Percentiles rank a stretch among this genome's conserved stretches.
Evolutionary conservation across 1,140 invertebrate species (phyloP).

Genomic region (Aradophagus sp.): DNA sequence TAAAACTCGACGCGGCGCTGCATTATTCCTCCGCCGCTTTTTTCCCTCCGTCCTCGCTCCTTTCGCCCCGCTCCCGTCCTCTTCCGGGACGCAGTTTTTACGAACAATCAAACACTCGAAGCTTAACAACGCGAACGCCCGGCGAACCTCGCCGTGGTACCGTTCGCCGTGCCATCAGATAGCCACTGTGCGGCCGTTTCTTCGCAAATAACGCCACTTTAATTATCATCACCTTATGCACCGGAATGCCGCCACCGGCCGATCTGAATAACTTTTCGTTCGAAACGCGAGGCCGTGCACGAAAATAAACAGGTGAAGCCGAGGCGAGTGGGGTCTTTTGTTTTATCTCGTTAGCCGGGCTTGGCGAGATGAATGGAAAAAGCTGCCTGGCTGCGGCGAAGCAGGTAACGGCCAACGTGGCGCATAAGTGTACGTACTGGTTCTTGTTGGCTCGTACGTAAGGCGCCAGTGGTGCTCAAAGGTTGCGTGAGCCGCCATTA

Average conservation of each 20-base stretch:
- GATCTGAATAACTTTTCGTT: conserved; percentile 33
- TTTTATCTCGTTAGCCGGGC: conserved; percentile 47
- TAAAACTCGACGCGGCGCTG: background rate
- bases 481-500: conserved; percentile 19
- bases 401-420: conserved; percentile 31
- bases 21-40: conserved; percentile 1
- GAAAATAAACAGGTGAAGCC: conserved; percentile 50
- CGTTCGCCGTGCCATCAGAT: conserved; percentile 30
- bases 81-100: background rate
- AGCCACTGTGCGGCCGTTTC: conserved; percentile 9
- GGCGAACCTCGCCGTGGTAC: conserved; percentile 6
- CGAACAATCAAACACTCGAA: conserved; percentile 9
- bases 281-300: conserved; percentile 1
- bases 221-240: conserved; percentile 33
- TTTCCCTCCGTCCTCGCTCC: background rate
- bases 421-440: conserved; percentile 21
- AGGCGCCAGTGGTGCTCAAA: conserved; percentile 35
- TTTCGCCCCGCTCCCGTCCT: background rate
- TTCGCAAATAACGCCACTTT: conserved; percentile 28
- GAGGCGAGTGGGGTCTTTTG: conserved; percentile 41
- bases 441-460: conserved; percentile 35
- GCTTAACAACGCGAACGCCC: conserved; percentile 9
- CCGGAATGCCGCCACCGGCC: conserved; percentile 13
- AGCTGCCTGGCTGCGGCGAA: conserved; percentile 28
- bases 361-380: conserved; percentile 55